Base-by-base conservation (phyloP, 2,797 vertebrate species). In the Hyperoplus immaculatus region DNA sequence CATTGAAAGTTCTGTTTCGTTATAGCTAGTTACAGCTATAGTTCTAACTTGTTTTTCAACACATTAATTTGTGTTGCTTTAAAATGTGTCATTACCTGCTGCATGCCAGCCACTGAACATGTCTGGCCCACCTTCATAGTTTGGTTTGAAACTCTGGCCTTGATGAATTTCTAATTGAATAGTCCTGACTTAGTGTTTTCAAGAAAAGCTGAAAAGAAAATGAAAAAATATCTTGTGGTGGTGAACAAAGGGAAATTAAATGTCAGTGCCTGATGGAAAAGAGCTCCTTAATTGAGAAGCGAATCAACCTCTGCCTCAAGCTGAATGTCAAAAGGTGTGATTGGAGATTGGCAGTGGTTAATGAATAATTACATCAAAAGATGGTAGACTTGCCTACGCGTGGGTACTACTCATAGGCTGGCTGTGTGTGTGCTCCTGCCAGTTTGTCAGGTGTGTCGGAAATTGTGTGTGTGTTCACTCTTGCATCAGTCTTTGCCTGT, bases 271-370 rank as follows among this genome's bases (percentile, higher is more conserved):
- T 80, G 75, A 81, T 85, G 87, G 88, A 81, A 92, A 86, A 78
- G 43, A 84, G 70, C 78, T 78, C 80, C 79, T 87, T 92, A 94
- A 93, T 92, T 92, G 90, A 91, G 87, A 91, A 29, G 75, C 53
- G 81, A 93, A 84, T 87, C 85, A 82, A 90, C 90, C 89, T 89
- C 86, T 74, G 84, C 83, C 80, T 89, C 65, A 55, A 67, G 85
- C 85, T 81, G 87, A 88, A 93, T 92, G 93, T 93, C 92, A 93
- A 85, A 91, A 91, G 89, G 88, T 90, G 88, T 87, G 86, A 89
- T 90, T 92, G 85, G 80, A 93, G 91, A 92, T 88, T 89, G 89
- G 89, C 82, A 87, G 85, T 78, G 89, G 89, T 93, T 93, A 91
- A 91, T 92, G 87, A 90, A 90, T 90, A 88, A 92, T 92, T 88